Evolutionary conservation across 2,888 invertebrate species (phyloP).

Genomic region (Schizotus pectinicornis): DNA sequence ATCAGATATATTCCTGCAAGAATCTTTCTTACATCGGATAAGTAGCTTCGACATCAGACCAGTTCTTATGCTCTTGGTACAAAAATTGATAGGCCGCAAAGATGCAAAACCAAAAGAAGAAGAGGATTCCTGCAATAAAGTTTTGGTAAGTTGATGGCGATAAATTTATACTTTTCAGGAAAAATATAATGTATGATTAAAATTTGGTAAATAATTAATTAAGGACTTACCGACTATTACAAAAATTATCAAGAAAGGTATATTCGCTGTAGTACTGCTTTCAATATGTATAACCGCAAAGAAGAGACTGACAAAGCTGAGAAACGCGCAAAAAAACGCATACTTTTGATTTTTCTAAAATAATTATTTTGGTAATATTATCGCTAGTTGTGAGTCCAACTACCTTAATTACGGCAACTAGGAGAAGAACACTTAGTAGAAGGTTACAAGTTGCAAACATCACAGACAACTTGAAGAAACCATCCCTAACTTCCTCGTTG

Average conservation of each 20-base stretch:
- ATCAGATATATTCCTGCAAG: too few species aligned
- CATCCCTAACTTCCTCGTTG: slow-evolving; percentile 41
- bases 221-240: slow-evolving; percentile 47
- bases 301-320: slow-evolving; percentile 48
- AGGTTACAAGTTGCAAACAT: slow-evolving; percentile 47
- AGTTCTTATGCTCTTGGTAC: slow-evolving; percentile 12
- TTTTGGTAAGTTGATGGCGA: too few species aligned
- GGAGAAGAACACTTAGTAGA: slow-evolving; percentile 44
- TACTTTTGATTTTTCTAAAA: slow-evolving; percentile 48
- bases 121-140: slow-evolving; percentile 45
- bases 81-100: slow-evolving; percentile 46
- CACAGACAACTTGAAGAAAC: slow-evolving; percentile 49
- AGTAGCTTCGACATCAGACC: neutral
- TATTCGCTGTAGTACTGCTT: slow-evolving; percentile 43
- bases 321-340: slow-evolving; percentile 46
- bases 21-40: too few species aligned
- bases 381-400: slow-evolving; percentile 15
- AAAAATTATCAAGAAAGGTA: slow-evolving; percentile 46
- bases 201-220: too few species aligned
- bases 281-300: slow-evolving; percentile 49
- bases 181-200: too few species aligned
- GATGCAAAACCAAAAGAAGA: slow-evolving; percentile 47
- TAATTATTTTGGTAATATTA: slow-evolving; percentile 1
- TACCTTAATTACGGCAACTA: slow-evolving; percentile 47
- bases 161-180: too few species aligned